Evolutionary conservation across 1,140 invertebrate genomes (phyloP).

Genomic region (Streblospio benedicti): DNA sequence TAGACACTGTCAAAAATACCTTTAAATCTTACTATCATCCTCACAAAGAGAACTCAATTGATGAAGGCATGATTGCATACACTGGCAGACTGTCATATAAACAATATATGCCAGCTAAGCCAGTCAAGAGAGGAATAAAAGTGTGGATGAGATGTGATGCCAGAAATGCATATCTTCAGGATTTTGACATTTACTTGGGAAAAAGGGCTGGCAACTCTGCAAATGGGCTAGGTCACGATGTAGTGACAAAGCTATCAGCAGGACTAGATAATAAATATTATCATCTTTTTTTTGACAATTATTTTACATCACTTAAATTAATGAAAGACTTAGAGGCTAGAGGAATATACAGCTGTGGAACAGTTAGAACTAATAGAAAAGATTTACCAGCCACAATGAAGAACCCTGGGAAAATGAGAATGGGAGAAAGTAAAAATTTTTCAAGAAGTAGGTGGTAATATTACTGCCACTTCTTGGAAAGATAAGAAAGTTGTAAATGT

Average conservation of each 20-base stretch:
- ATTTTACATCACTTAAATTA: not conserved
- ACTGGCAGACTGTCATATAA: conserved; percentile 6
- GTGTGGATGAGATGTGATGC: conserved; percentile 32
- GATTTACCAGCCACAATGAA: no score
- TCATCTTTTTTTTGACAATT: conserved; percentile 4
- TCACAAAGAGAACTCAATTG: conserved; percentile 6
- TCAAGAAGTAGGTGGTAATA: no score
- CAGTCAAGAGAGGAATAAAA: conserved; percentile 38
- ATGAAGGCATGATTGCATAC: conserved; percentile 15
- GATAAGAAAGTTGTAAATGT: no score
- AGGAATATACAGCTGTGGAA: not conserved
- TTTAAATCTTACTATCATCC: not conserved
- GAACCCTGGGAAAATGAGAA: no score
- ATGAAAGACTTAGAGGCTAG: not conserved
- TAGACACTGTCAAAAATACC: no score
- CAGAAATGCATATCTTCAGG: not conserved
- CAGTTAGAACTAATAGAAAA: not conserved
- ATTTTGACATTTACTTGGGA: not conserved
- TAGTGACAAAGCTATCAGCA: no score
- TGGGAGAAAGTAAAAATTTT: no score
- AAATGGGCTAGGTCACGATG: no score
- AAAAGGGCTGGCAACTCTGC: no score
- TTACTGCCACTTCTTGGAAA: no score
- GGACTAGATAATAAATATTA: no score
- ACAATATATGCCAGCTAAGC: conserved; percentile 35